Percentiles rank a stretch among this genome's conserved stretches.
Evolutionary conservation across 2,797 vertebrate species (phyloP).

Genomic region (Anabas testudineus): DNA sequence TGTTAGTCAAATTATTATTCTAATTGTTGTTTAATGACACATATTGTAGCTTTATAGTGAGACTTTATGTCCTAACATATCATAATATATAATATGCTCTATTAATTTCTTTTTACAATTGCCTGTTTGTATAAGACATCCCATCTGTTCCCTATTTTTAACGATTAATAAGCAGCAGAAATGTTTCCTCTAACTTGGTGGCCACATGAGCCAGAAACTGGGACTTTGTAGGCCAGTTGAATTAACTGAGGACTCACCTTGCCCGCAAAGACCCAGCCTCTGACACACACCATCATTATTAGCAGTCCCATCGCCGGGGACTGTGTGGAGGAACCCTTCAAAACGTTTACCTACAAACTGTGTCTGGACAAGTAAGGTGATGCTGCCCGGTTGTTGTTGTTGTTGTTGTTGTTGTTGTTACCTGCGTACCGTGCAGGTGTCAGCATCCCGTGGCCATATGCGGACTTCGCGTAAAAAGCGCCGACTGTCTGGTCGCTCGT

Average conservation of each 20-base stretch:
- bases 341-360: constrained; percentile 4
- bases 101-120: too few species aligned
- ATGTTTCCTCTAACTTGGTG: constrained; percentile 55
- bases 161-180: background rate
- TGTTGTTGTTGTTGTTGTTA: too few species aligned
- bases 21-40: background rate
- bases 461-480: constrained; percentile 46
- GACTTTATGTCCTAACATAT: background rate
- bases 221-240: constrained; percentile 99
- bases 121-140: background rate
- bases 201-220: constrained; percentile 92
- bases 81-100: background rate
- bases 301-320: constrained; percentile 21
- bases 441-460: constrained; percentile 67
- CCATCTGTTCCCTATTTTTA: constrained; percentile 11
- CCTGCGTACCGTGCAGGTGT: constrained; percentile 70
- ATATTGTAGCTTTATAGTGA: background rate
- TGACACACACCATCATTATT: constrained; percentile 79
- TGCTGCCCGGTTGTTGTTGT: constrained; percentile 39
- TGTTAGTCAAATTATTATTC: background rate
- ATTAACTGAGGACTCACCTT: constrained; percentile 92
- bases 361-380: constrained; percentile 42
- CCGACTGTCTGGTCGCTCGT: constrained; percentile 54
- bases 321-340: constrained; percentile 21
- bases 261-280: constrained; percentile 98